Conservation (phyloP, 1,140 invertebrate genomes). For the Aphidius ervi region DNA sequence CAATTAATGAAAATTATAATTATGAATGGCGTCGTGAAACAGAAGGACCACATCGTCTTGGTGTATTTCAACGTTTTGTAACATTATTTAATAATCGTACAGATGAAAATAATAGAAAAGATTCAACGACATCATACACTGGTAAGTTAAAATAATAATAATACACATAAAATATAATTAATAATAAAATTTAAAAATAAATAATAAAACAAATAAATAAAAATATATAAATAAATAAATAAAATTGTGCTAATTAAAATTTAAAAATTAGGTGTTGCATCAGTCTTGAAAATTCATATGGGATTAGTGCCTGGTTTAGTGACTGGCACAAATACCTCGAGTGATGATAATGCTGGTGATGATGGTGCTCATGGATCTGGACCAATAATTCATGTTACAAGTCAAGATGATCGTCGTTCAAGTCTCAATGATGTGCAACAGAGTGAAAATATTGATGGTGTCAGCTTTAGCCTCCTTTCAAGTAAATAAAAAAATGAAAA, state of each 20-base stretch:
- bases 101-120: constrained; percentile 54
- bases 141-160: constrained; percentile 40
- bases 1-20: constrained; percentile 36
- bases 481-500: constrained; percentile 30
- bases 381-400: constrained; percentile 50
- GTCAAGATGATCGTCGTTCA: constrained; percentile 46
- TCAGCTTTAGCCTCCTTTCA: constrained; percentile 63
- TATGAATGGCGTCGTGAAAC: constrained; percentile 44
- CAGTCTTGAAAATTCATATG: constrained; percentile 66
- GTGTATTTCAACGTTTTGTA: constrained; percentile 48
- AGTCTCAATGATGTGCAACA: constrained; percentile 39
- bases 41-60: constrained; percentile 44
- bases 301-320: constrained; percentile 67
- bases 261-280: constrained; percentile 58
- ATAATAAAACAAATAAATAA: too few species aligned
- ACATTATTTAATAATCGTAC: constrained; percentile 59
- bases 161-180: too few species aligned
- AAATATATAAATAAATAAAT: too few species aligned
- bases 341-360: constrained; percentile 24
- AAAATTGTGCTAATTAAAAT: background rate
- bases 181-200: too few species aligned
- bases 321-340: constrained; percentile 56
- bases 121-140: constrained; percentile 61
- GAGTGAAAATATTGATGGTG: constrained; percentile 52
- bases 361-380: constrained; percentile 48